Conservation (phyloP, 2,797 vertebrate genomes). For the Hydrophis major region DNA sequence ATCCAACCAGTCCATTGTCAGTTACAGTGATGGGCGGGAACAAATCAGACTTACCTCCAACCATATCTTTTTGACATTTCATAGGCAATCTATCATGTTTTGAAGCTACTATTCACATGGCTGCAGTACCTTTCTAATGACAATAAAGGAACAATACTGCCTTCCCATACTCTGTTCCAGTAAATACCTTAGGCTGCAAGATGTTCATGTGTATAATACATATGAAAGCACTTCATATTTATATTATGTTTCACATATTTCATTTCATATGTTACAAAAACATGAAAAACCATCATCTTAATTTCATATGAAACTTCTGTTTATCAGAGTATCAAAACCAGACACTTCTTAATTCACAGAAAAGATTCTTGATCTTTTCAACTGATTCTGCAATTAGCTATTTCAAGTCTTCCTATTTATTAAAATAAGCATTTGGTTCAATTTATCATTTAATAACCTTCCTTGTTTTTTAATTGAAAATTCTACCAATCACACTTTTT, state of each 20-base stretch:
- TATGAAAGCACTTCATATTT: neutral
- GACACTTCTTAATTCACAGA: neutral
- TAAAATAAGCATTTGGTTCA: neutral
- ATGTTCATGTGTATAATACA: neutral
- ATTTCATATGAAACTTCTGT: neutral
- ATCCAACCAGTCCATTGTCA: neutral
- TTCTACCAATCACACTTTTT: slow-evolving; percentile 9
- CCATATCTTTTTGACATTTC: neutral
- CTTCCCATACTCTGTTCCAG: neutral
- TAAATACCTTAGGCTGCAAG: neutral
- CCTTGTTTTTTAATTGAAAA: neutral
- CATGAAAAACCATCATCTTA: neutral
- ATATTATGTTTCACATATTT: neutral
- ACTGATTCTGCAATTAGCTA: neutral
- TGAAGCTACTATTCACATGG: neutral
- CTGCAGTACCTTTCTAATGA: neutral
- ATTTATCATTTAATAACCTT: neutral
- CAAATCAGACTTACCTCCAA: neutral
- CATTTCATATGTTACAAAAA: neutral
- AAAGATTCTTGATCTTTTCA: neutral
- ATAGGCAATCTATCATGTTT: neutral
- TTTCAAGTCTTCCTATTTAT: neutral
- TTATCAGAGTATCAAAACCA: neutral
- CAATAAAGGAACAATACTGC: neutral
- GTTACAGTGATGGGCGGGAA: neutral